phyloP scores from a whole-genome alignment of 2,888 invertebrate species.

The Drosophila anomelani region DNA sequence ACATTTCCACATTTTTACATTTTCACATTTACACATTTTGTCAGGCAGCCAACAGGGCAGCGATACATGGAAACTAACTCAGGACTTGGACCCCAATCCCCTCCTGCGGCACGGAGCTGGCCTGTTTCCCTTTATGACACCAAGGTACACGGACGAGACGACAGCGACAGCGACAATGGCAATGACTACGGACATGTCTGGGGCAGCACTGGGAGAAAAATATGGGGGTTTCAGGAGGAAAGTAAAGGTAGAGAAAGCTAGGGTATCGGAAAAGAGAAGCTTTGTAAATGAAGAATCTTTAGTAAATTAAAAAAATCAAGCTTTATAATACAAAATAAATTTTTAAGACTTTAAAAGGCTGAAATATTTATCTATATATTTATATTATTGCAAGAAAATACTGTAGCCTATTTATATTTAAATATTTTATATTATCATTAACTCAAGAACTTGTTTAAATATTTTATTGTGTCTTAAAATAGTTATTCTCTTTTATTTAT shows the following conservation, averaged over 20 bases:
- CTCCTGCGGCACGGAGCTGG: conserved; percentile 60
- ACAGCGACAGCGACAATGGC: conserved; percentile 36
- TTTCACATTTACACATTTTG: conserved; percentile 55
- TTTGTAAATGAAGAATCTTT: not conserved
- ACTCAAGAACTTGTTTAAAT: too few species aligned
- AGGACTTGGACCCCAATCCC: conserved; percentile 34
- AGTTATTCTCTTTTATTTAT: too few species aligned
- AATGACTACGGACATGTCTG: conserved; percentile 30
- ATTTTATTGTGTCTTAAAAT: too few species aligned
- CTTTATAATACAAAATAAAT: too few species aligned
- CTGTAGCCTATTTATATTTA: too few species aligned
- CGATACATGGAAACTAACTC: conserved; percentile 74
- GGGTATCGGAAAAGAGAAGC: rapidly evolving
- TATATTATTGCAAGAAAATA: too few species aligned
- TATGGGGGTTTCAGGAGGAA: not conserved
- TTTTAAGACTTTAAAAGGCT: too few species aligned
- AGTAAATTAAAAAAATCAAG: not conserved
- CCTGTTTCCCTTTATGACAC: conserved; percentile 75
- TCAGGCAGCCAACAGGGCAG: conserved; percentile 70
- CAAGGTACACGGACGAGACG: conserved; percentile 63
- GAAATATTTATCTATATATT: too few species aligned
- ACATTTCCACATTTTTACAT: conserved; percentile 51
- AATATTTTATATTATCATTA: too few species aligned
- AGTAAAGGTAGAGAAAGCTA: not conserved
- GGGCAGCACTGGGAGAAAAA: conserved; percentile 7